Percentiles rank a stretch among this genome's conserved stretches.
These are phyloP conservation scores for Synanceia verrucosa DNA, from an alignment of 2,797 vertebrate species.

Conservation along the genomic window DNA sequence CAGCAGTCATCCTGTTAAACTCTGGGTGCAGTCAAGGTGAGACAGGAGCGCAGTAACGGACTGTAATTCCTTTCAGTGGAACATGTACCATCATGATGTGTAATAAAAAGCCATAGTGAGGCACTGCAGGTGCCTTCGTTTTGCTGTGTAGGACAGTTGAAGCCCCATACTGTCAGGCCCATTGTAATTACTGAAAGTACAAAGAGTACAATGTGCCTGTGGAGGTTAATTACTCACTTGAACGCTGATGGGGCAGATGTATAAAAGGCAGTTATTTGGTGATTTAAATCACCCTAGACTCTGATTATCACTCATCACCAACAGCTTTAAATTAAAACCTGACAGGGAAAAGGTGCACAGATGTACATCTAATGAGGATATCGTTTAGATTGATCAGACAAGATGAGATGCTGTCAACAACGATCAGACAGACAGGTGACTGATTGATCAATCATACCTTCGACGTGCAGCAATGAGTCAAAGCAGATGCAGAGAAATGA, in stretches of 20 bases:
- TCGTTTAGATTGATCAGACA: neutral
- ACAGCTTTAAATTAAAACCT: neutral
- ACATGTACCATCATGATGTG: neutral
- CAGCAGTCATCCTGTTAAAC: neutral
- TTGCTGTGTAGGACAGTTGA: neutral
- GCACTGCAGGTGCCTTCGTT: neutral
- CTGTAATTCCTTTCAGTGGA: neutral
- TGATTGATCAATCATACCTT: neutral
- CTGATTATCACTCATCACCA: accelerated
- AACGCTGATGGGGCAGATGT: neutral
- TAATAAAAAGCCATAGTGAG: neutral
- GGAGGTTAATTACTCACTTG: neutral
- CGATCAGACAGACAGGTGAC: neutral
- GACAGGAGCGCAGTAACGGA: neutral
- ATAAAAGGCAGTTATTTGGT: neutral
- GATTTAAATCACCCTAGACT: neutral
- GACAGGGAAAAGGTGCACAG: neutral
- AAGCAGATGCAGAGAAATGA: too few relatives aligned
- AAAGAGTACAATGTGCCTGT: neutral
- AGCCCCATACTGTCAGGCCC: neutral
- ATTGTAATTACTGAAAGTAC: neutral
- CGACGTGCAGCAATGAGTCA: constrained; percentile 4
- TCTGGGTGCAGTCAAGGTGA: neutral
- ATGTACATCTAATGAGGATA: neutral
- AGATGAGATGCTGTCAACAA: neutral